These are phyloP conservation scores for Lycocerus yunnanus DNA, from an alignment of 2,888 invertebrate species.

Conservation along the genomic window DNA sequence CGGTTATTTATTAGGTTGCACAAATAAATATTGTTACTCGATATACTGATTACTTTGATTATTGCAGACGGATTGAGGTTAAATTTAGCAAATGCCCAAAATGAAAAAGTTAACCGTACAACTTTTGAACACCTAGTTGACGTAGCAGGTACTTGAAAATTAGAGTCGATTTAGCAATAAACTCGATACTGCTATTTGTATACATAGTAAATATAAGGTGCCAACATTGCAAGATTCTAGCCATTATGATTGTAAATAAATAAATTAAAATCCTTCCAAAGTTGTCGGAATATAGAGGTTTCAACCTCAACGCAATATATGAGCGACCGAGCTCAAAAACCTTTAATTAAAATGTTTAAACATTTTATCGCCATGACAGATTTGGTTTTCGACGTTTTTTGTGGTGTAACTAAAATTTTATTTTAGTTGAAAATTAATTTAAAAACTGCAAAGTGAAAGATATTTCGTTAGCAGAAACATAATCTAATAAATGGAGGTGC, in stretches of 20 bases:
- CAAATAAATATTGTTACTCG: neutral
- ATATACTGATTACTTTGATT: neutral
- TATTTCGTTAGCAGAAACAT: neutral
- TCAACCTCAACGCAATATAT: too few species aligned
- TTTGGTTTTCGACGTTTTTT: too few species aligned
- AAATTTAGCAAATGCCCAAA: neutral
- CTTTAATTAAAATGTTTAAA: neutral
- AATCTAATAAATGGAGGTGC: conserved; percentile 8
- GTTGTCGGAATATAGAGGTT: too few species aligned
- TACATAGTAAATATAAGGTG: too few species aligned
- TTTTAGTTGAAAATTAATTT: neutral
- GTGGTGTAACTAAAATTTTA: too few species aligned
- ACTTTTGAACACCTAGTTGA: neutral
- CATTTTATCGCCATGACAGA: neutral
- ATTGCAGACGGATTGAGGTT: neutral
- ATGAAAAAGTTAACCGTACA: neutral
- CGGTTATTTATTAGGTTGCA: neutral
- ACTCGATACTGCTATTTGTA: neutral
- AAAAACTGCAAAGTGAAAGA: neutral
- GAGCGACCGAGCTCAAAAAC: neutral
- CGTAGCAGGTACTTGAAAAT: neutral
- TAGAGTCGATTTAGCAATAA: neutral
- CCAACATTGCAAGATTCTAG: too few species aligned
- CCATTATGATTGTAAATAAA: too few species aligned
- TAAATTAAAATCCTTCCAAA: neutral